Conservation (phyloP, 2,888 invertebrate genomes). For the Drosophila flavopinicola region DNA sequence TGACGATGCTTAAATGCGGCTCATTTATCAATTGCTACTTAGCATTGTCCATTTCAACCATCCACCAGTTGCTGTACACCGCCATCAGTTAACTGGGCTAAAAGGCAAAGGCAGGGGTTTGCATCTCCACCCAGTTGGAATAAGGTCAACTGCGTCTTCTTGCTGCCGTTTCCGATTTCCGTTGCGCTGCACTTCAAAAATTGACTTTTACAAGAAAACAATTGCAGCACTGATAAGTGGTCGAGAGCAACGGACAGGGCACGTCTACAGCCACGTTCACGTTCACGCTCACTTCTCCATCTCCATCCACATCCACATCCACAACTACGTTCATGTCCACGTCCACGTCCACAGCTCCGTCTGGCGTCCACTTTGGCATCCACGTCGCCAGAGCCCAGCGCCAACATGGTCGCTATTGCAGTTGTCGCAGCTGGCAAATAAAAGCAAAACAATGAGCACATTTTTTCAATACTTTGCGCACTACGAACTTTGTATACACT, state of each 20-base stretch:
- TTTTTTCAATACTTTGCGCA: neutral
- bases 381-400: constrained; percentile 24
- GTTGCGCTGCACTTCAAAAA: constrained; percentile 74
- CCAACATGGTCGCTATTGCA: constrained; percentile 20
- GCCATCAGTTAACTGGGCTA: constrained; percentile 33
- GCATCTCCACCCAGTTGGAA: constrained; percentile 40
- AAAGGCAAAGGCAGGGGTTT: neutral
- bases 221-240: constrained; percentile 75
- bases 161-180: constrained; percentile 73
- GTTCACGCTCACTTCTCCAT: neutral
- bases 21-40: constrained; percentile 79
- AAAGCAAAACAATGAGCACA: constrained; percentile 35
- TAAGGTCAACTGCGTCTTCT: constrained; percentile 70
- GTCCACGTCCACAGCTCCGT: neutral
- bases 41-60: constrained; percentile 61
- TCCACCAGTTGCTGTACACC: constrained; percentile 67
- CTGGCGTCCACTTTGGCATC: constrained; percentile 25
- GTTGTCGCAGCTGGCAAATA: constrained; percentile 49
- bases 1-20: constrained; percentile 74
- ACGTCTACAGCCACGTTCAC: constrained; percentile 44
- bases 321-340: neutral
- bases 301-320: neutral
- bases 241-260: constrained; percentile 58
- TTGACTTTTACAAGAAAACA: constrained; percentile 79
- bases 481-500: constrained; percentile 5